Percentiles rank a stretch among this genome's conserved stretches.
These are phyloP conservation scores for Danio rerio DNA, from an alignment of 2,113 vertebrate species.

Conservation along the genomic window DNA sequence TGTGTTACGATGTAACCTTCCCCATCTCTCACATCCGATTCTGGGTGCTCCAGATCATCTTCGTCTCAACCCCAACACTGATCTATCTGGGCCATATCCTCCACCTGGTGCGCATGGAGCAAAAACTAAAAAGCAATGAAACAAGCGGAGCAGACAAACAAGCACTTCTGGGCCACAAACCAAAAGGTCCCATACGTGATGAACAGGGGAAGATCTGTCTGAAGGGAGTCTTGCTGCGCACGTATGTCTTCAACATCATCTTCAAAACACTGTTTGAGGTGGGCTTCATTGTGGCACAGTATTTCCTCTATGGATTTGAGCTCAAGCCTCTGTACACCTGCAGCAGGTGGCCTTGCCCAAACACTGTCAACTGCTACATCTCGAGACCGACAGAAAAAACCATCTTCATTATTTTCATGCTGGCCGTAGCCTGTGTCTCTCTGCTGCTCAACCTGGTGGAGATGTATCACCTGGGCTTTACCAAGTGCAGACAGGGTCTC, in stretches of 20 bases:
- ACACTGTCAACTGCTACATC: conserved; percentile 88
- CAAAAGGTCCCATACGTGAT: conserved; percentile 66
- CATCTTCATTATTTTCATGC: conserved; percentile 89
- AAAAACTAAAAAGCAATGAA: conserved; percentile 73
- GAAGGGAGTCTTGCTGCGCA: conserved; percentile 81
- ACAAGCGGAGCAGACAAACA: conserved; percentile 54
- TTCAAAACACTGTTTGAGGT: conserved; percentile 89
- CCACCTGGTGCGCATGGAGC: conserved; percentile 85
- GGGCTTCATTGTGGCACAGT: conserved; percentile 86
- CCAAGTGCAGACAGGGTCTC: conserved; percentile 77
- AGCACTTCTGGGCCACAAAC: conserved; percentile 62
- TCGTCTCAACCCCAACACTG: conserved; percentile 87
- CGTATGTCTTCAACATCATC: conserved; percentile 83
- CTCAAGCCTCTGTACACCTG: conserved; percentile 87
- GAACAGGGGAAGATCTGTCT: conserved; percentile 76
- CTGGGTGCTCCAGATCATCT: conserved; percentile 94
- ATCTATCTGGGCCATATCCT: conserved; percentile 89
- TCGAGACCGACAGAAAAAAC: conserved; percentile 89
- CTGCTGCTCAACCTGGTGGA: conserved; percentile 87
- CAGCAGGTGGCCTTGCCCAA: conserved; percentile 85
- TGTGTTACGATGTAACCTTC: conserved; percentile 89
- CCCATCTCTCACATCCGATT: conserved; percentile 91
- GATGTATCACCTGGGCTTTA: conserved; percentile 86
- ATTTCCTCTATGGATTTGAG: conserved; percentile 84
- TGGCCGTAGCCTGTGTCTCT: conserved; percentile 83